Percentiles rank a stretch among this genome's conserved stretches.
phyloP scores from a whole-genome alignment of 2,888 invertebrate species.

The Hydriomena furcata region DNA sequence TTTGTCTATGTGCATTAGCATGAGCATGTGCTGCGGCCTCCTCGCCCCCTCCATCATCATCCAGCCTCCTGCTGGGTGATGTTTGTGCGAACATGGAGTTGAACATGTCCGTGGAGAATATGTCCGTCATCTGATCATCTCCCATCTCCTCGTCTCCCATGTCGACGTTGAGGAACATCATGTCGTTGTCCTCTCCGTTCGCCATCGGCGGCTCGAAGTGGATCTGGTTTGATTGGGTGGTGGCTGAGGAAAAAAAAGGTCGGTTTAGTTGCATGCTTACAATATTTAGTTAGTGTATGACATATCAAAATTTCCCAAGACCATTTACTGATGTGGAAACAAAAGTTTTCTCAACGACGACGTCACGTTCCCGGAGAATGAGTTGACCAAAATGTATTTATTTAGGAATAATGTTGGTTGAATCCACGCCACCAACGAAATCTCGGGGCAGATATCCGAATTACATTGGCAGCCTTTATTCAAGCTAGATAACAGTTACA shows the following conservation, averaged over 20 bases:
- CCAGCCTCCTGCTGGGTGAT: constrained; percentile 45
- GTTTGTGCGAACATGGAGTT: constrained; percentile 74
- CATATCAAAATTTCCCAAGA: no score
- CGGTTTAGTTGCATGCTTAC: no score
- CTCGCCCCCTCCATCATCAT: constrained; percentile 49
- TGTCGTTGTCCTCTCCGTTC: constrained; percentile 76
- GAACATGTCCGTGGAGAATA: constrained; percentile 88
- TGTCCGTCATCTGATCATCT: constrained; percentile 87
- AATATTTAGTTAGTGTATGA: no score
- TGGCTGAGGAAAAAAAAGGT: constrained; percentile 66
- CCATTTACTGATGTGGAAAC: no score
- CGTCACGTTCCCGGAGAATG: no score
- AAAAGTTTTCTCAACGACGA: no score
- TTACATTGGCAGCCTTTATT: no score
- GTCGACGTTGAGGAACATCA: constrained; percentile 73
- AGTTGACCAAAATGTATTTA: no score
- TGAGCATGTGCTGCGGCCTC: constrained; percentile 50
- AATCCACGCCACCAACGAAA: no score
- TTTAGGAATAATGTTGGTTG: no score
- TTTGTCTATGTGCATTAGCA: constrained; percentile 42
- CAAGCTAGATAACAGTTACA: no score
- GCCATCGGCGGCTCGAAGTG: constrained; percentile 74
- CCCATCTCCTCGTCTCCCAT: constrained; percentile 82
- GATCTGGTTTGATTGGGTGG: constrained; percentile 86
- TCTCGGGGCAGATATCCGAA: no score